phyloP scores from a whole-genome alignment of 2,797 vertebrate genomes.

The Sciurus carolinensis region DNA sequence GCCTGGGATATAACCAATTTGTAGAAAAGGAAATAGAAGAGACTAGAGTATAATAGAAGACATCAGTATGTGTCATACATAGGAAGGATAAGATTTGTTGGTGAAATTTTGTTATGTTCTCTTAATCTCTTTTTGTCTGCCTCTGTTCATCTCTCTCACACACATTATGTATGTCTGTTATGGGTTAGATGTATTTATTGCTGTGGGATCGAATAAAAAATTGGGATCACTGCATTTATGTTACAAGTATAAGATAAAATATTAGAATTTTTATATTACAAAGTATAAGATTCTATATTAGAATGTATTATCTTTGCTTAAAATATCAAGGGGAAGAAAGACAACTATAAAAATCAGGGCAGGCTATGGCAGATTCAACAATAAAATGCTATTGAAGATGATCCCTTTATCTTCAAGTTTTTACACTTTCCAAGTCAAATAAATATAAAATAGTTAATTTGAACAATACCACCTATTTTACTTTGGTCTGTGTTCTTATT shows the following conservation, averaged over 20 bases:
- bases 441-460: constrained; percentile 64
- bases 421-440: constrained; percentile 26
- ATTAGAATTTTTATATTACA: neutral
- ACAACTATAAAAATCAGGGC: constrained; percentile 27
- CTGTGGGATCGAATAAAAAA: neutral
- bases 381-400: constrained; percentile 9
- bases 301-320: constrained; percentile 47
- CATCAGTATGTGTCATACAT: neutral
- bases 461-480: constrained; percentile 19
- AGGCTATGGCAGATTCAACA: constrained; percentile 28
- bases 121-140: neutral
- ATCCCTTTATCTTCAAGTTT: constrained; percentile 3
- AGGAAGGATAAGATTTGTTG: constrained; percentile 45
- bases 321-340: neutral
- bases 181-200: constrained; percentile 52
- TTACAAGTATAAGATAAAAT: constrained; percentile 16
- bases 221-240: constrained; percentile 50
- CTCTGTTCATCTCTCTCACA: neutral
- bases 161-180: neutral
- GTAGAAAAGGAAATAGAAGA: constrained; percentile 37
- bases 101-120: constrained; percentile 33
- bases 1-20: neutral
- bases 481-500: constrained; percentile 69
- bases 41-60: constrained; percentile 35
- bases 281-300: constrained; percentile 2